phyloP scores from a whole-genome alignment of 2,113 vertebrate genomes.

The Pygoscelis antarcticus region DNA sequence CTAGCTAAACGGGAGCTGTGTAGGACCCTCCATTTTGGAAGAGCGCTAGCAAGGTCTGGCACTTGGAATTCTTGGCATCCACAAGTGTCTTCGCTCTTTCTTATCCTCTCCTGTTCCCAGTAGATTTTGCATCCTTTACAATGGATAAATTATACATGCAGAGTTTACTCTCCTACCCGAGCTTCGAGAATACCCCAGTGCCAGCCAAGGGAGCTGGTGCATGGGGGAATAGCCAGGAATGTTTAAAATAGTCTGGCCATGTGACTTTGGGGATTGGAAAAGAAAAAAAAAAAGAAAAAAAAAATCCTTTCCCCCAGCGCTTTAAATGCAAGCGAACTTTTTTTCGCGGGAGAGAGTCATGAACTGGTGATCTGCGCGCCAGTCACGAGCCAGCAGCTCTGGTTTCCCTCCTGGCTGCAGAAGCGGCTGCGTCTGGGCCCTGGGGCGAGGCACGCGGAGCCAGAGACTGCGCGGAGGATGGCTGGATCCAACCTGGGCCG shows the following conservation, averaged over 20 bases:
- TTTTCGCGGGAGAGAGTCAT: background rate
- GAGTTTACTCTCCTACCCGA: conserved; percentile 62
- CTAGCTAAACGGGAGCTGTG: conserved; percentile 51
- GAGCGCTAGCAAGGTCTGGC: conserved; percentile 59
- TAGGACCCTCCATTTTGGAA: conserved; percentile 66
- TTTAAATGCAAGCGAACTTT: conserved; percentile 30
- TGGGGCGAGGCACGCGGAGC: background rate
- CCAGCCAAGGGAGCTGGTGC: conserved; percentile 58
- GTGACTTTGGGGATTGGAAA: conserved; percentile 55
- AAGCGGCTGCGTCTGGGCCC: background rate
- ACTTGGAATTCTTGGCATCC: conserved; percentile 68
- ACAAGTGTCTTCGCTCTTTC: conserved; percentile 64
- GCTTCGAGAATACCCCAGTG: conserved; percentile 56
- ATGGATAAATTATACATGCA: conserved; percentile 69
- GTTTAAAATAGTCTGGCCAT: conserved; percentile 71
- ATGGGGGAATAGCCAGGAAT: conserved; percentile 68
- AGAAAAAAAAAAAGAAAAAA: background rate
- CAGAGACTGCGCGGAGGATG: background rate
- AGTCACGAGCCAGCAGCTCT: conserved; percentile 32
- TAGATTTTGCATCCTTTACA: conserved; percentile 68
- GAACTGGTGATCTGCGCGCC: background rate
- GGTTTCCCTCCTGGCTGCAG: conserved; percentile 38
- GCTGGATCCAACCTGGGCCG: background rate
- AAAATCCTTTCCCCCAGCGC: background rate
- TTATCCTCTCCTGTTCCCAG: conserved; percentile 67